These are phyloP conservation scores for Serilophus lunatus DNA, from an alignment of 2,113 vertebrate species.

Conservation along the genomic window DNA sequence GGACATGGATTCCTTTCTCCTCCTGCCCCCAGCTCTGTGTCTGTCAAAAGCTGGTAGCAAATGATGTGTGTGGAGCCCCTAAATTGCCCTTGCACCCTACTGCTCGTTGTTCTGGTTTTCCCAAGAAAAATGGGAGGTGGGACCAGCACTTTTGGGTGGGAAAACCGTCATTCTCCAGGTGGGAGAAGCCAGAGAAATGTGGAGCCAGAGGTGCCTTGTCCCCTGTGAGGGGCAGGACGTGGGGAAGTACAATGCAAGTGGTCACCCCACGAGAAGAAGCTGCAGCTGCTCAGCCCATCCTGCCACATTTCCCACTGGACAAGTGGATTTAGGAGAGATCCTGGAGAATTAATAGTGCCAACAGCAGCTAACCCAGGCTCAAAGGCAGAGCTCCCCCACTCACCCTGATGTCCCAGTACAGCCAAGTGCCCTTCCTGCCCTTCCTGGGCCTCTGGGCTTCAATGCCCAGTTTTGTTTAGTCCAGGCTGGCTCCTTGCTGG, in stretches of 20 bases:
- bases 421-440: neutral
- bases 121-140: neutral
- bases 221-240: fast-evolving
- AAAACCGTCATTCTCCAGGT: neutral
- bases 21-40: neutral
- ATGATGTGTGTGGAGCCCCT: too few species aligned
- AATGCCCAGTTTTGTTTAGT: constrained; percentile 34
- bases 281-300: neutral
- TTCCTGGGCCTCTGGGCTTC: constrained; percentile 47
- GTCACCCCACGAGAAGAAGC: neutral
- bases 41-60: neutral
- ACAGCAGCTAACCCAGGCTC: neutral
- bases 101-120: neutral
- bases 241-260: fast-evolving
- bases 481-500: neutral
- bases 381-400: neutral
- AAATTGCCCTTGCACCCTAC: fast-evolving
- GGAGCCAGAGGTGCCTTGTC: neutral
- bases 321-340: neutral
- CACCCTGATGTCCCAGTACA: neutral
- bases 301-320: neutral
- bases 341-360: neutral
- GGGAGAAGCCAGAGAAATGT: neutral
- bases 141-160: neutral
- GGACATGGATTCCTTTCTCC: fast-evolving